Evolutionary conservation across 2,797 vertebrate genomes (phyloP).

Genomic region (Phaenicophaeus curvirostris): DNA sequence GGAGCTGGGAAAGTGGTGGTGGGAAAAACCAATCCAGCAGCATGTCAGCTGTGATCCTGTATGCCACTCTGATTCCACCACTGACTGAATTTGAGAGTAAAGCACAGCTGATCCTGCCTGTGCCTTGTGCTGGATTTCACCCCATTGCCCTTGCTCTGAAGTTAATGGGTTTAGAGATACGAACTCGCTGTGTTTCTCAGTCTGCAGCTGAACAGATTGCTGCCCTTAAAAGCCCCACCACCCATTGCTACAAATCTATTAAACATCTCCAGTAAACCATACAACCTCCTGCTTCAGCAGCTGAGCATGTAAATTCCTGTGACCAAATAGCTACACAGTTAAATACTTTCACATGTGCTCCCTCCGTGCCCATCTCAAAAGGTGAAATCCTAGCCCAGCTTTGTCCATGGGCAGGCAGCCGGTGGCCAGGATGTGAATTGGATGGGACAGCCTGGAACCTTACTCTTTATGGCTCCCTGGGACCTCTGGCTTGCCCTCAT

Average conservation of each 20-base stretch:
- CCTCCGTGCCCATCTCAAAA: neutral
- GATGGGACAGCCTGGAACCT: neutral
- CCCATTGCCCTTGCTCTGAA: neutral
- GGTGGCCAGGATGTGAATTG: neutral
- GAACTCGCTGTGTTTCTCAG: neutral
- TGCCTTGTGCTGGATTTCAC: neutral
- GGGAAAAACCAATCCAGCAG: neutral
- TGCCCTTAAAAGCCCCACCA: neutral
- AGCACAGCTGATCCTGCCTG: neutral
- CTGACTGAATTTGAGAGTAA: neutral
- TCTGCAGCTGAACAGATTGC: neutral
- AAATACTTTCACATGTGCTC: conserved; percentile 48
- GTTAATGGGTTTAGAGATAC: neutral
- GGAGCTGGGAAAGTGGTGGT: neutral
- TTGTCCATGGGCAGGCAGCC: accelerated
- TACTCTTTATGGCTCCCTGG: accelerated
- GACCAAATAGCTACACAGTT: conserved; percentile 33
- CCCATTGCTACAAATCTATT: conserved; percentile 32
- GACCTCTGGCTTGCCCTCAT: neutral
- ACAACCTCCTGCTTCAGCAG: conserved; percentile 38
- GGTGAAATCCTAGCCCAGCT: neutral
- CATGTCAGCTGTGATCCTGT: neutral
- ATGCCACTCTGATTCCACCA: neutral
- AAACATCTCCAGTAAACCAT: conserved; percentile 23
- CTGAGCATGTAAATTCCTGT: conserved; percentile 56